Base-by-base conservation (phyloP, 2,113 vertebrate species). In the Microtus montanus region DNA sequence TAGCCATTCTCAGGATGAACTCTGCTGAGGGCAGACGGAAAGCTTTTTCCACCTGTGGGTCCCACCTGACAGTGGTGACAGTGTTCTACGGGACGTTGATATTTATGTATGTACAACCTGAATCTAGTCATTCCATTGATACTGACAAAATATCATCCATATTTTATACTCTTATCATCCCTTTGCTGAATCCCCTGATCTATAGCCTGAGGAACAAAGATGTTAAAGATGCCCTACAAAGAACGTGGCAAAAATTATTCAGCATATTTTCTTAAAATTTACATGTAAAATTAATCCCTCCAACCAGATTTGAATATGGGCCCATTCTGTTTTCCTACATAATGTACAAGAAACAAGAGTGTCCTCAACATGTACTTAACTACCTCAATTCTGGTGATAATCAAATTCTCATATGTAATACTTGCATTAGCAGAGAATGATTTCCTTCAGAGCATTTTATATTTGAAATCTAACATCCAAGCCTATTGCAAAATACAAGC, bases 11-110 rank as follows among this genome's bases (percentile, higher is more conserved):
- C 26, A 66, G 5, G 61, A 83, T 96, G 86, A 94, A 17, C 0
- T 95, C 90, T n/a, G 33, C 71, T 4, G 77, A 91, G 6, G 78
- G 95, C 5, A 95, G 96, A 28, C 30, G 15, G 28, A 98, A 95
- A 52, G 73, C 93, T 11, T 96, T 97, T 79, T 97, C 97, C 4
- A 98, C 95, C 8, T 97, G 98, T 83, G 93, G 94, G 5, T 98
- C 96, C 10, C 95, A 97, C 47, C 13, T 96, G n/a, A 97, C 66
- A 0, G 83, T 96, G 54, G 93, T 94, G 14, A 79, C 38, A 3
- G 83, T 96, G 15, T 96, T 96, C 3, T 96, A 96, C 1, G 83
- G 90, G 5, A 79, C 95, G 13, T 44, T 96, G 38, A 75, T 89
- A 84, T 95, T 95, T 41, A 92, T 86, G 66, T 92, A 95, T 49